A percentile compares a stretch with the other conserved stretches of the same genome.
Evolutionary conservation across 2,797 vertebrate species (phyloP).

Genomic region (Danio kyathit): DNA sequence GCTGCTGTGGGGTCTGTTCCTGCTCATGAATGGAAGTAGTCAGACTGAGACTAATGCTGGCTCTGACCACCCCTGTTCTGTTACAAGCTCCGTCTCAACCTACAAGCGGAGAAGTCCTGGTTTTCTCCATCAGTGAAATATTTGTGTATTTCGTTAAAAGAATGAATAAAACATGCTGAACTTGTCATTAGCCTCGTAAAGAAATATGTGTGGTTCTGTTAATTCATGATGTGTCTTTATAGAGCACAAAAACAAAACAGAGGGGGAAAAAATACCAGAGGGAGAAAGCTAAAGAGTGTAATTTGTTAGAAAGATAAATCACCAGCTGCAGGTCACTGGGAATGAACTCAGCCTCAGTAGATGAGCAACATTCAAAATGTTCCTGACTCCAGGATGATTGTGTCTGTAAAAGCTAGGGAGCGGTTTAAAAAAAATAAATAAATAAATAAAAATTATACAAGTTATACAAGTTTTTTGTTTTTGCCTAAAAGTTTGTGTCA

Average conservation of each 20-base stretch:
- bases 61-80: conserved; percentile 27
- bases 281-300: conserved; percentile 26
- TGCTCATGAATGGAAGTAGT: conserved; percentile 40
- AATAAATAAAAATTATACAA: too few relatives aligned
- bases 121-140: conserved; percentile 13
- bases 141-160: not conserved
- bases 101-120: not conserved
- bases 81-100: conserved; percentile 6
- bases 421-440: conserved; percentile 4
- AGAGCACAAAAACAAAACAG: conserved; percentile 7
- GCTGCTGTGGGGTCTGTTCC: not conserved
- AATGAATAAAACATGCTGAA: conserved; percentile 25
- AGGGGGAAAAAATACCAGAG: not conserved
- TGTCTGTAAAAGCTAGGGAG: not conserved
- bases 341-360: conserved; percentile 40
- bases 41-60: conserved; percentile 45
- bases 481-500: not conserved
- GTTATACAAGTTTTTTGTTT: not conserved
- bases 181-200: conserved; percentile 6
- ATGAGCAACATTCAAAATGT: conserved; percentile 38
- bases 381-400: conserved; percentile 32
- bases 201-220: conserved; percentile 16
- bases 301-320: conserved; percentile 46
- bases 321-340: conserved; percentile 49
- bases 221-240: conserved; percentile 28